Evolutionary conservation across 2,888 invertebrate genomes (phyloP).

Genomic region (Iphiclides podalirius): DNA sequence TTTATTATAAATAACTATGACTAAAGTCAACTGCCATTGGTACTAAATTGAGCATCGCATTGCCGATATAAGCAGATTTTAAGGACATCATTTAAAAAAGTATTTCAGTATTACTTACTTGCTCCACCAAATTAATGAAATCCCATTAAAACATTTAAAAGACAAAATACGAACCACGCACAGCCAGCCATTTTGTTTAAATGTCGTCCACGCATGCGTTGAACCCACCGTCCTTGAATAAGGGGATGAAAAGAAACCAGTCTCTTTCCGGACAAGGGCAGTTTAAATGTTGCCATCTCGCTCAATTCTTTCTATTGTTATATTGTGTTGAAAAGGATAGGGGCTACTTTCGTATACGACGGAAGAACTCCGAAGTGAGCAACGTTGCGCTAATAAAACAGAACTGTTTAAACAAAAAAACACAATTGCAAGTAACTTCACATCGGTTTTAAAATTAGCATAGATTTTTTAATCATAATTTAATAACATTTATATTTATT

Average conservation of each 20-base stretch:
- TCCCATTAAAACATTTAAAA: slow-evolving; percentile 25
- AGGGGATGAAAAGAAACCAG: slow-evolving; percentile 51
- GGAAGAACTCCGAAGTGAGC: slow-evolving; percentile 51
- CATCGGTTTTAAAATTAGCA: too few species aligned
- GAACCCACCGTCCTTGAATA: slow-evolving; percentile 42
- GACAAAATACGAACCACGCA: slow-evolving; percentile 47
- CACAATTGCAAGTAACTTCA: neutral
- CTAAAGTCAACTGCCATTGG: neutral
- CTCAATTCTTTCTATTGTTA: slow-evolving; percentile 49
- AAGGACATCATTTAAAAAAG: neutral
- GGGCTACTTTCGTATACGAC: slow-evolving; percentile 57
- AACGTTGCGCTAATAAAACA: slow-evolving; percentile 17
- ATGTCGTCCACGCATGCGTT: slow-evolving; percentile 62
- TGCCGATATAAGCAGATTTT: neutral
- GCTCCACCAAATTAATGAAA: neutral
- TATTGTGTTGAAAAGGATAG: slow-evolving; percentile 54
- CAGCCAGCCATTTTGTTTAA: slow-evolving; percentile 68
- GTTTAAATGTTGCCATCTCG: slow-evolving; percentile 33
- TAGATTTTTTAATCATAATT: too few species aligned
- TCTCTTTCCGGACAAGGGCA: slow-evolving; percentile 35
- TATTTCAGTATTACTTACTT: neutral
- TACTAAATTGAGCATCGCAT: neutral
- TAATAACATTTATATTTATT: too few species aligned
- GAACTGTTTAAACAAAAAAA: too few species aligned
- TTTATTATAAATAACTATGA: too few species aligned